These are phyloP conservation scores for Volucella zonaria DNA, from an alignment of 2,888 invertebrate genomes.

Conservation along the genomic window DNA sequence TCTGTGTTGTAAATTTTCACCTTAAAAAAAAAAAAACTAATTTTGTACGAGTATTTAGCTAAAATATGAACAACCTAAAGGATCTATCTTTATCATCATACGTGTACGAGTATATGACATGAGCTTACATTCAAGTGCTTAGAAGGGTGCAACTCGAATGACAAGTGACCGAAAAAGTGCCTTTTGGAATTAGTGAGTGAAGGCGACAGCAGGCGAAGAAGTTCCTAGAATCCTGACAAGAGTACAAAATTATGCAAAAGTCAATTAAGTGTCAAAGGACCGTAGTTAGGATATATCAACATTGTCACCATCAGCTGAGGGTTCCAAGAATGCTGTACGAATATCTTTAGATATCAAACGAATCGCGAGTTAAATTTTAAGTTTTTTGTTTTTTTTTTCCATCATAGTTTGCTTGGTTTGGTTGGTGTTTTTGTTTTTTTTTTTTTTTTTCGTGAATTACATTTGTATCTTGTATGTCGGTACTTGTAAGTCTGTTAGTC, in stretches of 20 bases:
- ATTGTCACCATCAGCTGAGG: slow-evolving; percentile 49
- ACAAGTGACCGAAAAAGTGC: slow-evolving; percentile 20
- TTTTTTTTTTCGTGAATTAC: neutral
- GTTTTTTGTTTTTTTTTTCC: slow-evolving; percentile 9
- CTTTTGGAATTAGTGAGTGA: slow-evolving; percentile 2
- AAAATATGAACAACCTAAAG: too few relatives aligned
- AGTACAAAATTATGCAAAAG: slow-evolving; percentile 45
- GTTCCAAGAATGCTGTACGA: slow-evolving; percentile 39
- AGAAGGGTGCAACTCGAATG: neutral
- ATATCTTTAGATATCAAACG: slow-evolving; percentile 22
- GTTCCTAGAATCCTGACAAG: neutral
- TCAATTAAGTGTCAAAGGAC: slow-evolving; percentile 37
- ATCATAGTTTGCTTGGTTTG: neutral
- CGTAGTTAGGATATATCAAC: slow-evolving; percentile 53
- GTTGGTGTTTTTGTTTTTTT: too few relatives aligned
- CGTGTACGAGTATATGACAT: too few relatives aligned
- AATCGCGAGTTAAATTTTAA: slow-evolving; percentile 25
- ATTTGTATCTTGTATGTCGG: too few relatives aligned
- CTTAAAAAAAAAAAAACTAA: too few relatives aligned
- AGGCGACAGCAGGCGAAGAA: too few relatives aligned
- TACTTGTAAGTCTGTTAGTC: too few relatives aligned
- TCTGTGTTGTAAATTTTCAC: too few relatives aligned
- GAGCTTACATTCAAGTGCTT: too few relatives aligned
- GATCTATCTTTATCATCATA: too few relatives aligned
- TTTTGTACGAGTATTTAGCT: too few relatives aligned